Evolutionary conservation across 2,113 vertebrate species (phyloP), one percentile per base, ranked within the genome.

Genomic region (Tragelaphus buxtoni): DNA sequence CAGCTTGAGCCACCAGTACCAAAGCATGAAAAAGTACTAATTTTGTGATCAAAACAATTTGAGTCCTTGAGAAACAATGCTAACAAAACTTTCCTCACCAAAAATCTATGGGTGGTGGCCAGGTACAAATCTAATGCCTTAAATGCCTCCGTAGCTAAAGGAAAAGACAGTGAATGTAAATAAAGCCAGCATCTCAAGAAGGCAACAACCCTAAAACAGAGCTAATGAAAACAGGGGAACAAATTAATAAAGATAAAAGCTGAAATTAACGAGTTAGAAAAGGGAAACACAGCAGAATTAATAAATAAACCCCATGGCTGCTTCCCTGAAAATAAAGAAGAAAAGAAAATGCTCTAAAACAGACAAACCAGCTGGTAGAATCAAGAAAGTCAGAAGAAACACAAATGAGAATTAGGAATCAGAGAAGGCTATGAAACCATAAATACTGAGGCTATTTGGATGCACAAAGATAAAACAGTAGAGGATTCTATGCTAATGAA

Each of bases 161-260:
- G 18, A 56, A 16, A 45, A 35, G 7, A 4, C 7, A 35, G n/a
- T 26, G 20, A 24, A 2, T 32, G 35, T 69, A 45, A 91, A 63
- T 49, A 55, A 69, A 32, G 6, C 35, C 42, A 17, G 88, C 14
- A 8, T 16, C 32, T 51, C 8, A 7, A 39, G 60, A 55, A 28
- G 30, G 45, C 58, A 65, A 16, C 28, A 3, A 13, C 22, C n/a
- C 88, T 39, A 1, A 26, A 39, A 28, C 65, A 65, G 49, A 81
- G 18, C 65, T 28, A 20, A 49, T 2, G 80, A 28, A 55, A 24
- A 74, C 20, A 20, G 30, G 30, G n/a, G 30, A 56, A 18, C 11
- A 58, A n/a, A 45, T 60, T 51, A 47, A 82, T 55, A 61, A 53
- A 90, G 94, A 79, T 61, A 82, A 83, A 94, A 88, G 61, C 30